Conservation (phyloP, 2,113 vertebrate genomes). For the Loxodonta africana region DNA sequence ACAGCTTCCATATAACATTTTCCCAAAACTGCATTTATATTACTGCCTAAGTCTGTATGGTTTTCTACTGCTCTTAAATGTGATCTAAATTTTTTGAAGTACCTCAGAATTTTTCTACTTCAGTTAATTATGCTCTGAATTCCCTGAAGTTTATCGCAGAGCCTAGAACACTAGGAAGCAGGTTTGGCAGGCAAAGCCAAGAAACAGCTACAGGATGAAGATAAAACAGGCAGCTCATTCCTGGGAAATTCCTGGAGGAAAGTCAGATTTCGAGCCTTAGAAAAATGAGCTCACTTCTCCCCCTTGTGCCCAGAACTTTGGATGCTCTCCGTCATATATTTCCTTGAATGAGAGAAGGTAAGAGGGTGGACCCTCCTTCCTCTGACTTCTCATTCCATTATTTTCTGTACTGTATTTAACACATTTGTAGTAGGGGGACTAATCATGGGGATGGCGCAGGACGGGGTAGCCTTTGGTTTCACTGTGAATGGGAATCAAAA, state of each 20-base stretch:
- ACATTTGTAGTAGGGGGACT: not conserved
- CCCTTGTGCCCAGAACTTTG: conserved; percentile 52
- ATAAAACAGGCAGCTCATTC: conserved; percentile 45
- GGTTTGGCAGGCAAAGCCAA: conserved; percentile 61
- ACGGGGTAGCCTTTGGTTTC: not conserved
- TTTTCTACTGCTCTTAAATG: not conserved
- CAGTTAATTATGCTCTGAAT: conserved; percentile 62
- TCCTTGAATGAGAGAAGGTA: conserved; percentile 45
- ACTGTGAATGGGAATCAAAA: not conserved
- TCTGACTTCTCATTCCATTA: not conserved
- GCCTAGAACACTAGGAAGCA: conserved; percentile 33
- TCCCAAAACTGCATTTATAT: not conserved
- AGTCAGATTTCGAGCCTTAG: conserved; percentile 56
- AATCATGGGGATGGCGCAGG: not conserved
- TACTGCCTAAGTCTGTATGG: not conserved
- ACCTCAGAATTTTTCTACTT: conserved; percentile 33
- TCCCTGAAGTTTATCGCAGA: conserved; percentile 50
- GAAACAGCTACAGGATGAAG: conserved; percentile 16
- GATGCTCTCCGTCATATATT: not conserved
- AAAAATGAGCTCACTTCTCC: conserved; percentile 69
- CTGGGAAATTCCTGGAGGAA: conserved; percentile 69
- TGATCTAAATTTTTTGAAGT: conserved; percentile 45
- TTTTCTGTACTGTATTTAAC: not conserved
- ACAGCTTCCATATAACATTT: not conserved
- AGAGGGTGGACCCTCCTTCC: not conserved